phyloP scores from a whole-genome alignment of 2,888 invertebrate species.

The Pimpla rufipes region DNA sequence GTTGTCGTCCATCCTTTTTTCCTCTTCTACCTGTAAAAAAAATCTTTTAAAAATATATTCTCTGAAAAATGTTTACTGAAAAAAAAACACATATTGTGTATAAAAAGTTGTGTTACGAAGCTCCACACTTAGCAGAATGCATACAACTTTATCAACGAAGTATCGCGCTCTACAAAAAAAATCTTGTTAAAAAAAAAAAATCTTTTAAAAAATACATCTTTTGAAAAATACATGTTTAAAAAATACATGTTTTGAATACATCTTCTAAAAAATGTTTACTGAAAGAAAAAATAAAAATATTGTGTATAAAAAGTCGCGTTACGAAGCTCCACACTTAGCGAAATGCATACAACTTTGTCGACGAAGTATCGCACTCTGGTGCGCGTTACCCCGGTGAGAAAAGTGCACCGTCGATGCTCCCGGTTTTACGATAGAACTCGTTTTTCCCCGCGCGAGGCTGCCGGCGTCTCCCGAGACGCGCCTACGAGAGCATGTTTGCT shows the following conservation, averaged over 20 bases:
- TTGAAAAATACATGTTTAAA: too few species aligned
- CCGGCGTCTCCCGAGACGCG: conserved; percentile 40
- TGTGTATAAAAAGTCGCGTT: too few species aligned
- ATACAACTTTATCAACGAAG: conserved; percentile 18
- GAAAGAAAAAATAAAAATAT: too few species aligned
- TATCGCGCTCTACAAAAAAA: not conserved
- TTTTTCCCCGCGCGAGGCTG: conserved; percentile 43
- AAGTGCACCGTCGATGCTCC: conserved; percentile 53
- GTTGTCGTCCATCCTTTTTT: not conserved
- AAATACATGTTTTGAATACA: too few species aligned
- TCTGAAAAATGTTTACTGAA: too few species aligned
- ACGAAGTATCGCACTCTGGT: not conserved
- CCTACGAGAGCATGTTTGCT: conserved; percentile 4
- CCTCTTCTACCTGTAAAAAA: too few species aligned
- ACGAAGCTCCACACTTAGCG: not conserved
- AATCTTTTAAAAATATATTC: too few species aligned
- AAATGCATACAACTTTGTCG: conserved; percentile 14
- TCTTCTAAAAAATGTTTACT: too few species aligned
- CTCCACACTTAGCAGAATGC: not conserved
- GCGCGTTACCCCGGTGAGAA: conserved; percentile 14
- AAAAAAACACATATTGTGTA: too few species aligned
- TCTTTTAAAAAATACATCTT: too few species aligned
- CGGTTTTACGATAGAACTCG: conserved; percentile 60
- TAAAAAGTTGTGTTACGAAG: too few species aligned
- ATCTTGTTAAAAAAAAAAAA: too few species aligned